A percentile compares a stretch with the other conserved stretches of the same genome.
Evolutionary conservation across 2,113 vertebrate species (phyloP).

Genomic region (Cynoglossus semilaevis): DNA sequence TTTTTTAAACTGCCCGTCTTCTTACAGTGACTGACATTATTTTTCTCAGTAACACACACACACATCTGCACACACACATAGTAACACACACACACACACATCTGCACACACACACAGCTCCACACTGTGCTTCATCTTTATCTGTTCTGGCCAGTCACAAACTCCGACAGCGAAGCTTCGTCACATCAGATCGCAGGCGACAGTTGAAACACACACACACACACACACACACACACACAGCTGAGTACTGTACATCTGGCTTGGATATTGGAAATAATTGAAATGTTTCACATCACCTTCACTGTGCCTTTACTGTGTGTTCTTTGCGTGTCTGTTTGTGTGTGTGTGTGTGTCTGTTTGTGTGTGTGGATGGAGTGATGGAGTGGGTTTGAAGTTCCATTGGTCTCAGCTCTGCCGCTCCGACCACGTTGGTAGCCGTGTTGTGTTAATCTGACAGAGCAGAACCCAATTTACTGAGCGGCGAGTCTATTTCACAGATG

Average conservation of each 20-base stretch:
- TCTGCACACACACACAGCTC: constrained; percentile 1
- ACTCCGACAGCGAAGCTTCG: constrained; percentile 27
- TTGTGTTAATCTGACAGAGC: constrained; percentile 68
- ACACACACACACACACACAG: not conserved
- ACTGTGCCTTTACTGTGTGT: not conserved
- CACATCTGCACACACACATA: not conserved
- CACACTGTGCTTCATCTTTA: constrained; percentile 23
- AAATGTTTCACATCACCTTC: constrained; percentile 23
- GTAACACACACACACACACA: not conserved
- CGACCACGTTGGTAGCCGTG: constrained; percentile 57
- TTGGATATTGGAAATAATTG: constrained; percentile 25
- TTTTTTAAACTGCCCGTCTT: too few relatives aligned
- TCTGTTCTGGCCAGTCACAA: constrained; percentile 24
- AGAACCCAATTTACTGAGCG: constrained; percentile 65
- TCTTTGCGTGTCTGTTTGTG: too few relatives aligned
- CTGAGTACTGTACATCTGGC: constrained; percentile 2
- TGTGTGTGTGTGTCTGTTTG: constrained; percentile 6
- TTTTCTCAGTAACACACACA: constrained; percentile 32
- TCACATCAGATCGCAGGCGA: constrained; percentile 32
- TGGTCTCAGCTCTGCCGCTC: constrained; percentile 44
- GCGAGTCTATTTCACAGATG: constrained; percentile 68
- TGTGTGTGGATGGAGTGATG: constrained; percentile 12
- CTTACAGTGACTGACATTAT: constrained; percentile 20
- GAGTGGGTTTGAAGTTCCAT: constrained; percentile 53
- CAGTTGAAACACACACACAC: constrained; percentile 35